These are phyloP conservation scores for Plutella xylostella DNA, from an alignment of 2,888 invertebrate species.

Conservation along the genomic window DNA sequence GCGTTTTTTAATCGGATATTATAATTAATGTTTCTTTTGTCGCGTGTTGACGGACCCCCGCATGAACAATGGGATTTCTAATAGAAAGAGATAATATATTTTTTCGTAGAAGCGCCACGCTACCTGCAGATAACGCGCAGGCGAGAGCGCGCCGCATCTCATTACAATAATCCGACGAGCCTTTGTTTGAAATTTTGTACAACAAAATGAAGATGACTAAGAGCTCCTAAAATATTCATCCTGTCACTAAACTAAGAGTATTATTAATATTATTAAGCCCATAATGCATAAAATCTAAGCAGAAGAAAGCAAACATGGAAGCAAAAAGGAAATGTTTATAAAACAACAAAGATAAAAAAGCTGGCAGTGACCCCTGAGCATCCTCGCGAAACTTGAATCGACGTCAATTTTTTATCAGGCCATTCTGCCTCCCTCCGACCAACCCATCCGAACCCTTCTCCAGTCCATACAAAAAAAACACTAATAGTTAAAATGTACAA, in stretches of 20 bases:
- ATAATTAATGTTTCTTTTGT: slow-evolving; percentile 72
- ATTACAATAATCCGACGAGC: slow-evolving; percentile 56
- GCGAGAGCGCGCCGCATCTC: slow-evolving; percentile 52
- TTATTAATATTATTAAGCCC: too few relatives aligned
- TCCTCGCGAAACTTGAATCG: slow-evolving; percentile 46
- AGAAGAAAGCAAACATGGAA: too few relatives aligned
- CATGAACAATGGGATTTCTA: slow-evolving; percentile 67
- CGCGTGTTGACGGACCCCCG: slow-evolving; percentile 68
- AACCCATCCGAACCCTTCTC: slow-evolving; percentile 55
- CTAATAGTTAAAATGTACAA: slow-evolving; percentile 66
- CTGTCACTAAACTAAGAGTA: too few relatives aligned
- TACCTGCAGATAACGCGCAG: slow-evolving; percentile 66
- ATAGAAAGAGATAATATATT: slow-evolving; percentile 67
- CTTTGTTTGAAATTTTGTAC: slow-evolving; percentile 29
- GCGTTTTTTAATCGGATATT: slow-evolving; percentile 71
- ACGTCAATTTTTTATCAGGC: slow-evolving; percentile 60
- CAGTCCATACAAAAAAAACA: slow-evolving; percentile 46
- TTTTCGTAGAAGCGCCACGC: slow-evolving; percentile 62
- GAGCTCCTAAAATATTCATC: too few relatives aligned
- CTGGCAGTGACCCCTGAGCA: slow-evolving; percentile 36
- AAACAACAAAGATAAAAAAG: slow-evolving; percentile 24
- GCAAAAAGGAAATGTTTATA: slow-evolving; percentile 5
- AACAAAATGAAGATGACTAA: too few relatives aligned
- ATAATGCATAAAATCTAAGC: too few relatives aligned
- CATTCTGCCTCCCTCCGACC: slow-evolving; percentile 30